Percentiles rank a stretch among this genome's conserved stretches.
Conservation (phyloP, 2,113 vertebrate species). For the Caracal caracal region DNA sequence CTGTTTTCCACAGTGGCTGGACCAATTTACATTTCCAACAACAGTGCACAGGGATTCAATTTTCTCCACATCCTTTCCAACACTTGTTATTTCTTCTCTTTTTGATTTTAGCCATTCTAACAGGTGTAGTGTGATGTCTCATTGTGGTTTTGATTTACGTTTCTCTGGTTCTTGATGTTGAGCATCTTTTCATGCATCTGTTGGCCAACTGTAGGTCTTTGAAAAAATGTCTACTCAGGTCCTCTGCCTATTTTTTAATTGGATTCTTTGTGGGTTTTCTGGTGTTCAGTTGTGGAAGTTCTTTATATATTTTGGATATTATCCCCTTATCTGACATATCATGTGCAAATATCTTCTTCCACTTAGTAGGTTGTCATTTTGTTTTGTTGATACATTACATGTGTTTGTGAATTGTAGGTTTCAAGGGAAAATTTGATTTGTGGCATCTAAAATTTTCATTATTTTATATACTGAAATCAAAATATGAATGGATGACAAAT, state of each 20-base stretch:
- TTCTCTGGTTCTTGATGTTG: neutral
- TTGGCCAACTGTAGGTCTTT: neutral
- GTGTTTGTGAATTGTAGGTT: neutral
- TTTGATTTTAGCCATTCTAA: neutral
- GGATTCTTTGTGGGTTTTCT: neutral
- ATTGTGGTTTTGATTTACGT: neutral
- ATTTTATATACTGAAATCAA: neutral
- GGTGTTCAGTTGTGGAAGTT: neutral
- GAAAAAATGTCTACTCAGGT: neutral
- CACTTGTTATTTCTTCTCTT: neutral
- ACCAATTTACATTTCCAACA: neutral
- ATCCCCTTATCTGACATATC: neutral
- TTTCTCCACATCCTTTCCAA: neutral
- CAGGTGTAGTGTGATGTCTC: neutral
- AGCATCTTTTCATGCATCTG: neutral
- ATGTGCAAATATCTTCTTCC: neutral
- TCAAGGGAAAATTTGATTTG: slow-evolving; percentile 11
- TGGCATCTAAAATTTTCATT: neutral
- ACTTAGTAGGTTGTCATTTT: neutral
- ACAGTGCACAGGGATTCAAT: neutral
- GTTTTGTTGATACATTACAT: neutral
- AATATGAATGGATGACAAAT: neutral
- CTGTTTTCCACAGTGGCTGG: neutral
- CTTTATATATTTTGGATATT: neutral
- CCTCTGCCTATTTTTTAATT: neutral